These are phyloP conservation scores for Limenitis camilla DNA, from an alignment of 2,888 invertebrate genomes.

Conservation along the genomic window DNA sequence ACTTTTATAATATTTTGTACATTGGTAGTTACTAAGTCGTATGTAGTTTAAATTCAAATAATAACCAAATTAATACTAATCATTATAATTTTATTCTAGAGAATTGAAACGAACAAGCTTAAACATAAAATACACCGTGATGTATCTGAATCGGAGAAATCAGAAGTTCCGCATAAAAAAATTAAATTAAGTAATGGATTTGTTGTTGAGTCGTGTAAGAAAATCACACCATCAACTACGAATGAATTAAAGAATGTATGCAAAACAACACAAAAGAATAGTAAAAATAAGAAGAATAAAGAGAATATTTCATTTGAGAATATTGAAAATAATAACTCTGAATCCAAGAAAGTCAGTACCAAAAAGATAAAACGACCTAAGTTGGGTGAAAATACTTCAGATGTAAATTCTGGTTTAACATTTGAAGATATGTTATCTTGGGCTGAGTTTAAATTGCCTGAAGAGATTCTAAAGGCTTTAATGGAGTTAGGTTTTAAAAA, in stretches of 20 bases:
- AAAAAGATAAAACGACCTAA: constrained; percentile 38
- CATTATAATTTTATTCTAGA: constrained; percentile 29
- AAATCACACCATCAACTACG: constrained; percentile 39
- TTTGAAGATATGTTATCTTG: constrained; percentile 75
- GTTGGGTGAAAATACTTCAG: constrained; percentile 43
- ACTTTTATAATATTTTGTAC: too few species aligned
- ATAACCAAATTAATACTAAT: not conserved
- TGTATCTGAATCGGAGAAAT: constrained; percentile 29
- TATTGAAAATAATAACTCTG: not conserved
- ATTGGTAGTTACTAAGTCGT: too few species aligned
- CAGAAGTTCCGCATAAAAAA: constrained; percentile 41
- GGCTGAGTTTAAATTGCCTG: constrained; percentile 81
- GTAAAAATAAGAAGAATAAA: constrained; percentile 18
- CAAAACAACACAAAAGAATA: constrained; percentile 12
- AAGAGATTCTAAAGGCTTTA: constrained; percentile 81
- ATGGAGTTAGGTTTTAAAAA: constrained; percentile 82
- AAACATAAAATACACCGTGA: constrained; percentile 19
- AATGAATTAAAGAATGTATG: constrained; percentile 30
- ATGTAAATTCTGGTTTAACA: constrained; percentile 37
- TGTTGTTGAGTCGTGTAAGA: constrained; percentile 47
- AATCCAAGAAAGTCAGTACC: constrained; percentile 6
- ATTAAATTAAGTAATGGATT: constrained; percentile 53
- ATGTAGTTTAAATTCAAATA: too few species aligned
- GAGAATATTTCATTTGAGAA: constrained; percentile 1
- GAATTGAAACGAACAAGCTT: constrained; percentile 29